Evolutionary conservation across 2,888 invertebrate species (phyloP).

Genomic region (Neoitamus cyanurus): DNA sequence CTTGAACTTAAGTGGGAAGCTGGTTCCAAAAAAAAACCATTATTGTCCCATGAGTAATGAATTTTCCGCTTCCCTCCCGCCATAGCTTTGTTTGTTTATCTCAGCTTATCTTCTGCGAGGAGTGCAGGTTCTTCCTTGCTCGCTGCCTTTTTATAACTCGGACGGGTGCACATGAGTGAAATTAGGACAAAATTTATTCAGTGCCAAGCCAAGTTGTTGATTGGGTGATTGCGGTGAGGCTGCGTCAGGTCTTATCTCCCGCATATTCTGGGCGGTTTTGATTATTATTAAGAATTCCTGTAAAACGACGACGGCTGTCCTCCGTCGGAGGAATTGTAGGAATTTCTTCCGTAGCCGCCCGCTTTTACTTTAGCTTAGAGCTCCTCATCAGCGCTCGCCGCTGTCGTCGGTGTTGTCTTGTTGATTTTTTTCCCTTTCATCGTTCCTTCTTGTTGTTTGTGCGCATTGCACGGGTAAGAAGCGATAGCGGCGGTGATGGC

Average conservation of each 20-base stretch:
- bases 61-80: neutral
- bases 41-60: neutral
- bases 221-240: neutral
- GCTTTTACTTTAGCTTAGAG: neutral
- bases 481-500: constrained; percentile 18
- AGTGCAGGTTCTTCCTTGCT: neutral
- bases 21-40: neutral
- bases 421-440: neutral
- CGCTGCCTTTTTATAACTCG: neutral
- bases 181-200: constrained; percentile 1
- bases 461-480: constrained; percentile 6
- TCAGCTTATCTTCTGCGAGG: neutral
- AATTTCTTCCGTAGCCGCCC: neutral
- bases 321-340: neutral
- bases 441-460: neutral
- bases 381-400: neutral
- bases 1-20: constrained; percentile 37
- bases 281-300: neutral
- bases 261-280: neutral
- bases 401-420: neutral
- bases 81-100: neutral
- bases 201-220: neutral
- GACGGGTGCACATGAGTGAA: neutral
- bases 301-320: neutral
- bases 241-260: neutral